A percentile compares a stretch with the other conserved stretches of the same genome.
These are phyloP conservation scores for Danio albolineatus DNA, from an alignment of 2,797 vertebrate species.

Conservation along the genomic window DNA sequence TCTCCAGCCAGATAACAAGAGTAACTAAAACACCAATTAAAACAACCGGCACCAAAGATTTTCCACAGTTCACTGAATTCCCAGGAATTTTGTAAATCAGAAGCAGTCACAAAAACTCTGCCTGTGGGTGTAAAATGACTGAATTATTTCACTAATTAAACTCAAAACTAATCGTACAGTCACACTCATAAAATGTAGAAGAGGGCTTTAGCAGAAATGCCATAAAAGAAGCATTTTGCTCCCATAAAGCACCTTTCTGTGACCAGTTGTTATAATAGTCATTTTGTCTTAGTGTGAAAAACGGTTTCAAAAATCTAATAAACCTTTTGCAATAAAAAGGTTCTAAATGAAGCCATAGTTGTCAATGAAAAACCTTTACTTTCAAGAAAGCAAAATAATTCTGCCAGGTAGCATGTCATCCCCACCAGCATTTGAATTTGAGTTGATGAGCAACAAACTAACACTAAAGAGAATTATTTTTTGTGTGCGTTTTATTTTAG, in stretches of 20 bases:
- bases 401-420: conserved; percentile 26
- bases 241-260: too few relatives aligned
- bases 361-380: too few relatives aligned
- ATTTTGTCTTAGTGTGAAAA: too few relatives aligned
- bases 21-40: background rate
- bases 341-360: too few relatives aligned
- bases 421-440: conserved; percentile 14
- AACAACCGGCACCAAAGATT: background rate
- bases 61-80: background rate
- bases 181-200: too few relatives aligned
- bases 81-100: background rate
- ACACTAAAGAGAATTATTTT: background rate
- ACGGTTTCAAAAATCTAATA: too few relatives aligned
- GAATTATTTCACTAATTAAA: conserved; percentile 38
- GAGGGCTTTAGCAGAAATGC: too few relatives aligned
- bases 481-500: background rate
- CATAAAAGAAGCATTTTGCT: too few relatives aligned
- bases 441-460: conserved; percentile 10
- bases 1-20: background rate
- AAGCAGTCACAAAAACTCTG: background rate
- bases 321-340: too few relatives aligned
- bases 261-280: too few relatives aligned
- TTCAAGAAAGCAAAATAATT: too few relatives aligned
- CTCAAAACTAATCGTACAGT: conserved; percentile 40
- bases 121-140: background rate